Percentiles rank a stretch among this genome's conserved stretches.
These are phyloP conservation scores for Wiebesia pumilae DNA, from an alignment of 1,140 invertebrate species.

Conservation along the genomic window DNA sequence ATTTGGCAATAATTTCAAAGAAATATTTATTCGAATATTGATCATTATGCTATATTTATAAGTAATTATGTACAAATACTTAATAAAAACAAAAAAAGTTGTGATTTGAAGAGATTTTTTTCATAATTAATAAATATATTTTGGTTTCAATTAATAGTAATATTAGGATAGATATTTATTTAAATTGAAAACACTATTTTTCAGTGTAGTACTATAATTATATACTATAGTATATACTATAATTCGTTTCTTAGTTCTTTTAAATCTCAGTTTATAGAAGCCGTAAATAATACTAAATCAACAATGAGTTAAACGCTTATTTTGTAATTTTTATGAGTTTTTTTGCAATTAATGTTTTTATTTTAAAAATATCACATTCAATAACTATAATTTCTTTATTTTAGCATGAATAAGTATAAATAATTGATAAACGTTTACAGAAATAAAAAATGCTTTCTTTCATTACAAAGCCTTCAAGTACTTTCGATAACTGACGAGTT, in stretches of 20 bases:
- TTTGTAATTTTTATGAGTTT: not conserved
- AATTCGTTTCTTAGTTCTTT: slow-evolving; percentile 8
- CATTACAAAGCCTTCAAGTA: slow-evolving; percentile 38
- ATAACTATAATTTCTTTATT: slow-evolving; percentile 2
- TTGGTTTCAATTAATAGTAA: not conserved
- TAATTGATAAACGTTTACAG: slow-evolving; percentile 6
- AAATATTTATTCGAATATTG: slow-evolving; percentile 24
- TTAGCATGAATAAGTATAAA: not conserved
- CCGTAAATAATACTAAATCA: not conserved
- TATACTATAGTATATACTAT: not conserved
- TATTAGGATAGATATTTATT: slow-evolving; percentile 27
- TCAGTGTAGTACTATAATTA: not conserved
- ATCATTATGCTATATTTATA: not conserved
- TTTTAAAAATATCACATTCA: slow-evolving; percentile 6
- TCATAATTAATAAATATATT: not conserved
- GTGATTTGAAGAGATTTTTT: not conserved
- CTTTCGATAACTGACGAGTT: too few relatives aligned
- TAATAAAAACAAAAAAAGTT: not conserved
- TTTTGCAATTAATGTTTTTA: not conserved
- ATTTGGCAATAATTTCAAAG: slow-evolving; percentile 15
- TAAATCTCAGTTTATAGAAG: slow-evolving; percentile 18
- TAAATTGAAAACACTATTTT: not conserved
- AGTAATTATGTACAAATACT: not conserved
- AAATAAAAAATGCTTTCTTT: slow-evolving; percentile 19
- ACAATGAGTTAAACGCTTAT: slow-evolving; percentile 5